Evolutionary conservation across 2,113 vertebrate species (phyloP).

Genomic region (Oophaga pumilio): DNA sequence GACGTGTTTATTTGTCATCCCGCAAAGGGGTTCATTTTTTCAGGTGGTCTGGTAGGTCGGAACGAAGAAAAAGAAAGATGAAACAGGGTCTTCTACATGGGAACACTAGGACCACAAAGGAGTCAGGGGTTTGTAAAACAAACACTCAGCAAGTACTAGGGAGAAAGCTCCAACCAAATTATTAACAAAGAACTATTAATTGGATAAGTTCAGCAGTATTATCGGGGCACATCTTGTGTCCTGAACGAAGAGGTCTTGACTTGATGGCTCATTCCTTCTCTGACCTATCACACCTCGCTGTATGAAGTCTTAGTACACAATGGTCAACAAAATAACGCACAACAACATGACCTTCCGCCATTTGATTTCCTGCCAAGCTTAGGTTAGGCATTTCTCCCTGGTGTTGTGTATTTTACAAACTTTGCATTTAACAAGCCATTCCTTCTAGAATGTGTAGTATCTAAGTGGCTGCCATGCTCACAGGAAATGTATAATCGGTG

Average conservation of each 20-base stretch:
- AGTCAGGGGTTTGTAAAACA: conserved; percentile 59
- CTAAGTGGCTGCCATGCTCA: too few relatives aligned
- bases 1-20: conserved; percentile 64
- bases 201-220: background rate
- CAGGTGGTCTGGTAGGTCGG: conserved; percentile 67
- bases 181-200: conserved; percentile 60
- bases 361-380: background rate
- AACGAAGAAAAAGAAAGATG: conserved; percentile 64
- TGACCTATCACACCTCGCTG: background rate
- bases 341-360: background rate
- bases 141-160: conserved; percentile 62
- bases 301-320: background rate
- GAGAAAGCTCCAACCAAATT: conserved; percentile 60
- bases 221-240: background rate
- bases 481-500: too few relatives aligned
- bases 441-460: background rate
- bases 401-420: background rate
- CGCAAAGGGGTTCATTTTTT: conserved; percentile 71
- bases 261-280: conserved; percentile 22
- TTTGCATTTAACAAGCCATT: background rate
- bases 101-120: conserved; percentile 58
- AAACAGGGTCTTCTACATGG: conserved; percentile 59
- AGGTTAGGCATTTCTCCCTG: background rate
- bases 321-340: background rate
- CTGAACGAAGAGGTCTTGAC: background rate